Conservation (phyloP, 2,113 vertebrate species). For the Sclerurus mexicanus region DNA sequence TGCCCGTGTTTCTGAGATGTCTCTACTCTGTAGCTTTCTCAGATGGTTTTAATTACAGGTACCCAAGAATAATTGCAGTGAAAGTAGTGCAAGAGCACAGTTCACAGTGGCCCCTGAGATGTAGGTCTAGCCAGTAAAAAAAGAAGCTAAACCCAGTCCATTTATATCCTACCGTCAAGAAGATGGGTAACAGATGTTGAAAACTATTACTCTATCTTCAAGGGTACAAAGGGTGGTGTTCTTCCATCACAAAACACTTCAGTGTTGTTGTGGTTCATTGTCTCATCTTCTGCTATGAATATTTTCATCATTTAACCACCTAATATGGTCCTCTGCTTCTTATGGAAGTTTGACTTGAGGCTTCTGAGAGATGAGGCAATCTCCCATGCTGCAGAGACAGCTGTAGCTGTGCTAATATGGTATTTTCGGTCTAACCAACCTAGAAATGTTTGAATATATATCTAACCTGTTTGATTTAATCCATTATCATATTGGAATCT, state of each 20-base stretch:
- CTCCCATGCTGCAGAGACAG: background rate
- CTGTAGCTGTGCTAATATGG: background rate
- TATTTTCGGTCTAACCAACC: background rate
- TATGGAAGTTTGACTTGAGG: background rate
- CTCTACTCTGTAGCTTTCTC: background rate
- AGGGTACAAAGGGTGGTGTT: background rate
- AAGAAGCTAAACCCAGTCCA: background rate
- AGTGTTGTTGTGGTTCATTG: background rate
- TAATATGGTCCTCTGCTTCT: background rate
- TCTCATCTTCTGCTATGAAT: background rate
- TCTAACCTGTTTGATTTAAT: background rate
- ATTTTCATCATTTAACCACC: background rate
- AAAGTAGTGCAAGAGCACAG: background rate
- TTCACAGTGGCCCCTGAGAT: background rate
- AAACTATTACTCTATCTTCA: background rate
- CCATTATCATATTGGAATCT: background rate
- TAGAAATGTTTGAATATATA: background rate
- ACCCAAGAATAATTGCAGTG: background rate
- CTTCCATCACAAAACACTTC: conserved; percentile 9
- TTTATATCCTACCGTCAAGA: background rate
- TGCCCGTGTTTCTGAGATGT: background rate
- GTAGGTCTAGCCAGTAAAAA: background rate
- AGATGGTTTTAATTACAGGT: conserved; percentile 28
- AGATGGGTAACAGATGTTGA: conserved; percentile 42
- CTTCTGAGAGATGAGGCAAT: background rate